These are phyloP conservation scores for Hipparchia sbordonii DNA, from an alignment of 2,888 invertebrate genomes.

Conservation along the genomic window DNA sequence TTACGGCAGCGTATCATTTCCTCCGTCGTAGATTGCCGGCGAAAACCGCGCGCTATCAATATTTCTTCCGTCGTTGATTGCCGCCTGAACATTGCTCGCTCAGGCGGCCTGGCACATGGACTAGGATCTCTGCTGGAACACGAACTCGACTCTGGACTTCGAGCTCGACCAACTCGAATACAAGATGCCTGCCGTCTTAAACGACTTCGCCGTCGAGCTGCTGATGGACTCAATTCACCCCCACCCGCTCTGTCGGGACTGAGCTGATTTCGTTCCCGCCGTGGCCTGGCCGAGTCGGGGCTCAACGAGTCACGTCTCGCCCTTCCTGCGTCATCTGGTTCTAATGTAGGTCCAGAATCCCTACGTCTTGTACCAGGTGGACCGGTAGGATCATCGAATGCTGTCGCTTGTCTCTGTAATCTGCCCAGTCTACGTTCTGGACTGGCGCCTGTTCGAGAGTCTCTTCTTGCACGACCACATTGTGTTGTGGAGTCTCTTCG, in stretches of 20 bases:
- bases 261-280: slow-evolving; percentile 90
- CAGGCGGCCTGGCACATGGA: slow-evolving; percentile 85
- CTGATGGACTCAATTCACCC: slow-evolving; percentile 90
- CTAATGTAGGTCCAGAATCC: slow-evolving; percentile 92
- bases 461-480: slow-evolving; percentile 87
- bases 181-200: slow-evolving; percentile 92
- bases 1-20: slow-evolving; percentile 96
- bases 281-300: slow-evolving; percentile 90
- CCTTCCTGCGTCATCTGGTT: slow-evolving; percentile 91
- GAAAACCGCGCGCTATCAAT: slow-evolving; percentile 93
- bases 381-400: slow-evolving; percentile 92
- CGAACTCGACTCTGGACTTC: slow-evolving; percentile 88
- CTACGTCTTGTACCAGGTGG: slow-evolving; percentile 87
- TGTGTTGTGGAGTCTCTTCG: slow-evolving; percentile 93
- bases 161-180: slow-evolving; percentile 81
- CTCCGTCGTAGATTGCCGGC: slow-evolving; percentile 94
- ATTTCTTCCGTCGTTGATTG: slow-evolving; percentile 97
- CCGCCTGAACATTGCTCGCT: slow-evolving; percentile 89
- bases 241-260: slow-evolving; percentile 92
- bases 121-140: slow-evolving; percentile 93
- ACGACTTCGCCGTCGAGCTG: slow-evolving; percentile 86
- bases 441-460: slow-evolving; percentile 86
- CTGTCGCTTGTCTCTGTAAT: slow-evolving; percentile 93
- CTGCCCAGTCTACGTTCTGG: slow-evolving; percentile 87
- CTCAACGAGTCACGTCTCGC: slow-evolving; percentile 94